Conservation (phyloP, 2,888 invertebrate species). For the Halictus ligatus region DNA sequence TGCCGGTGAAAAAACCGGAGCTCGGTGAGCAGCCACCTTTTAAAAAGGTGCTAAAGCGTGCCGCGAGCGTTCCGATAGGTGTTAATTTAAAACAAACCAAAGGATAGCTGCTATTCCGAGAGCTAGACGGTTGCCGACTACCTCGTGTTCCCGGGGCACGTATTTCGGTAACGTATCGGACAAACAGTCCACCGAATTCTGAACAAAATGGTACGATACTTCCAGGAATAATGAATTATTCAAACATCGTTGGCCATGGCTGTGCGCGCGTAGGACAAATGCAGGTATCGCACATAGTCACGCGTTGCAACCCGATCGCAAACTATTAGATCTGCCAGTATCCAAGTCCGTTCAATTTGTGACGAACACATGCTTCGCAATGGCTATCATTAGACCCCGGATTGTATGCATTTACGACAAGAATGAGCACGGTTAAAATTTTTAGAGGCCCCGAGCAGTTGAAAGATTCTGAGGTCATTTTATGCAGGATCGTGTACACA, state of each 20-base stretch:
- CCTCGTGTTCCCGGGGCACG: constrained; percentile 42
- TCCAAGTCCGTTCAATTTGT: no score
- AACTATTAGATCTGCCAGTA: not conserved
- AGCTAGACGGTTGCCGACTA: constrained; percentile 55
- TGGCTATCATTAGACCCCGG: no score
- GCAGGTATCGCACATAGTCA: not conserved
- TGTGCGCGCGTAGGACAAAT: not conserved
- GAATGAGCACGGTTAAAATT: no score
- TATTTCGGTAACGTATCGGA: constrained; percentile 48
- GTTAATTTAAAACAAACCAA: constrained; percentile 82
- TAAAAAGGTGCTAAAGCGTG: constrained; percentile 82
- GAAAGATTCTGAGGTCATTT: no score
- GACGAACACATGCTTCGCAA: no score
- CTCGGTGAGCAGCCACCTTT: constrained; percentile 66
- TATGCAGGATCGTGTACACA: no score
- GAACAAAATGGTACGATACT: not conserved
- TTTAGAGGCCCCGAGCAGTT: no score
- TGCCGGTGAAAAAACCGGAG: constrained; percentile 61
- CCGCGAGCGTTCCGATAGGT: constrained; percentile 76
- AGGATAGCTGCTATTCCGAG: constrained; percentile 72
- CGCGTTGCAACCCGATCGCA: not conserved
- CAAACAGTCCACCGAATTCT: not conserved
- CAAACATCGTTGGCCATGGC: not conserved
- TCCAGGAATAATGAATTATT: constrained; percentile 2
- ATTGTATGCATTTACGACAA: no score